Base-by-base conservation (phyloP, 2,113 vertebrate genomes). In the Leptobrachium leishanense region DNA sequence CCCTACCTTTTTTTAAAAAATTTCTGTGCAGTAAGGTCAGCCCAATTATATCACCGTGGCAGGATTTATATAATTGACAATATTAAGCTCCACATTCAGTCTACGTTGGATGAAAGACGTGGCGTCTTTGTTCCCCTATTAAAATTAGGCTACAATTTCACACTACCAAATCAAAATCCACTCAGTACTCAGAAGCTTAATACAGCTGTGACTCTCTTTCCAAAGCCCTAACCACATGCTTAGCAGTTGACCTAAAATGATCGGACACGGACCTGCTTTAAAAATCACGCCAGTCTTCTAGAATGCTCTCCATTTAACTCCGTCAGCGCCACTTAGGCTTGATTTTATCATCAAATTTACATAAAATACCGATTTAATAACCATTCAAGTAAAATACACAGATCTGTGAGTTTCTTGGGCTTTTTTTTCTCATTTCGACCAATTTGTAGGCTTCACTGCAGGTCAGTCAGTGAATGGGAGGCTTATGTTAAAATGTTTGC, bases 101-200 rank as follows among this genome's bases (percentile, higher is more conserved):
- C 44, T 44, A 41, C 7, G n/a, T 15, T 43, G 43, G 41, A 68
- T 65, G 50, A 74, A 74, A 80, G 46, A 66, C 62, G 78, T 74
- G 71, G 59, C 64, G 44, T 74, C 64, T 74, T 81, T 62, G 78
- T 74, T 81, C 72, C 41, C 41, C 12, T 74, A 68, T 74, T 81
- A 74, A 68, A 81, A 81, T 57, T 74, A 74, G 39, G 40, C 78
- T 68, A 70, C 72, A 74, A 81, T 81, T 74, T 81, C 72, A 81
- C 78, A 74, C 71, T 54, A 10, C 12, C 78, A 73, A 73, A 79
- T 73, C 77, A 31, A 64, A 81, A 57, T 68, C 71, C 72, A 74
- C 78, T 81, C 78, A 81, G 68, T 81, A 81, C 78, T 55, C 41
- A 31, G 66, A 57, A 71, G 63, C 78, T 74, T 68, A 68, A 66